Conservation (phyloP, 2,113 vertebrate genomes). For the Eulemur macaco region DNA sequence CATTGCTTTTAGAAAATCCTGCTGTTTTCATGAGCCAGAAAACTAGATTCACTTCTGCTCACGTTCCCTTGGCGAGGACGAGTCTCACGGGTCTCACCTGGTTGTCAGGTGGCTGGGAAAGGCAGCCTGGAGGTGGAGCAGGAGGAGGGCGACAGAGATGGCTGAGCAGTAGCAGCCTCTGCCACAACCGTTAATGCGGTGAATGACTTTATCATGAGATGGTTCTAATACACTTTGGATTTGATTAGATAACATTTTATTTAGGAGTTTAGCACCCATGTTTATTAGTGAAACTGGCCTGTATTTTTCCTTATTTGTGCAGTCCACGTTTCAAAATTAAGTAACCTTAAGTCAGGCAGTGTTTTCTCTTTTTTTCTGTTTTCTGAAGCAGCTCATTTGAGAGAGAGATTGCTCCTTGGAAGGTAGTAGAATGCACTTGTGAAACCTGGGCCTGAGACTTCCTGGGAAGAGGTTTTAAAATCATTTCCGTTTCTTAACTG, state of each 20-base stretch:
- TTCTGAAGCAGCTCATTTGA: background rate
- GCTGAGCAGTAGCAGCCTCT: background rate
- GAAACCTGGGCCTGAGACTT: background rate
- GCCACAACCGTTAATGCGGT: background rate
- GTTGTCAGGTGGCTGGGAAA: background rate
- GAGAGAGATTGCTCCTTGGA: background rate
- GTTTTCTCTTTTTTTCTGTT: slow-evolving; percentile 5
- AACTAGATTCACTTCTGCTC: background rate
- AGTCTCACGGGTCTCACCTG: background rate
- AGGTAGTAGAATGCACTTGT: background rate
- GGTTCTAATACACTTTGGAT: background rate
- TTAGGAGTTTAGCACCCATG: background rate
- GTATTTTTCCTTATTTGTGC: background rate
- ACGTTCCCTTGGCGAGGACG: background rate
- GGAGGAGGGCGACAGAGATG: background rate
- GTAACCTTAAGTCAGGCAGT: background rate
- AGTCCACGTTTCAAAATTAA: background rate
- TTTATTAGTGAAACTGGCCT: background rate
- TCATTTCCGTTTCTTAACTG: background rate
- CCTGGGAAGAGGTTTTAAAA: background rate
- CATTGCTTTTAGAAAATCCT: background rate
- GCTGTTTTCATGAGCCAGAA: background rate
- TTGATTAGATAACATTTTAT: slow-evolving; percentile 7
- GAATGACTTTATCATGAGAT: background rate
- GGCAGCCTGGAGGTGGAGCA: background rate